Evolutionary conservation across 2,797 vertebrate species (phyloP).

Genomic region (Cossypha heuglini): DNA sequence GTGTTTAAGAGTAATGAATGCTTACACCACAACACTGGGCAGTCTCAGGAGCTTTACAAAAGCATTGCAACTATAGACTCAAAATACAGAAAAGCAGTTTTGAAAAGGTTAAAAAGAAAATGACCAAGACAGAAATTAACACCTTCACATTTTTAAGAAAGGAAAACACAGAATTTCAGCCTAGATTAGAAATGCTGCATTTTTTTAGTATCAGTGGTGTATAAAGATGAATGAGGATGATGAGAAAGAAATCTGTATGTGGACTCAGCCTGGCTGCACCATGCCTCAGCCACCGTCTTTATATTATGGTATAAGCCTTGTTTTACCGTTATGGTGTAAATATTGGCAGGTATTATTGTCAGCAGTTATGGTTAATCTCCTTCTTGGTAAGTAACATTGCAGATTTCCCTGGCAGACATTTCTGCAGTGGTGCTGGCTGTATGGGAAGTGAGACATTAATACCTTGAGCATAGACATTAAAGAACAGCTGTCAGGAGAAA

Average conservation of each 20-base stretch:
- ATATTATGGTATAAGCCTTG: not conserved
- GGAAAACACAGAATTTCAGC: not conserved
- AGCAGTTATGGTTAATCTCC: not conserved
- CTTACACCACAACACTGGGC: not conserved
- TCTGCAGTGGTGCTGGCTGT: not conserved
- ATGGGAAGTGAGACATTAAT: not conserved
- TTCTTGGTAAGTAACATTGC: not conserved
- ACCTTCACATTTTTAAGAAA: not conserved
- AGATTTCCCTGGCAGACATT: not conserved
- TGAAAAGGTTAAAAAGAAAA: not conserved
- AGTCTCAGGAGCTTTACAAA: not conserved
- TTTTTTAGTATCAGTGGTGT: not conserved
- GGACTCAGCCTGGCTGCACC: not conserved
- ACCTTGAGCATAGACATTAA: not conserved
- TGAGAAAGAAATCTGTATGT: not conserved
- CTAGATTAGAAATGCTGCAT: not conserved
- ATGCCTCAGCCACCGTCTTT: fast-evolving
- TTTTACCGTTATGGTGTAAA: not conserved
- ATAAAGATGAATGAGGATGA: not conserved
- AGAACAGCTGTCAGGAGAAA: not conserved
- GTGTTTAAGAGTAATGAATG: not conserved
- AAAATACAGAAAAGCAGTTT: not conserved
- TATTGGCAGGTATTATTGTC: not conserved
- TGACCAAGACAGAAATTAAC: not conserved
- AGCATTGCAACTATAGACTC: not conserved